phyloP scores from a whole-genome alignment of 2,888 invertebrate genomes.

The Zygaena filipendulae region DNA sequence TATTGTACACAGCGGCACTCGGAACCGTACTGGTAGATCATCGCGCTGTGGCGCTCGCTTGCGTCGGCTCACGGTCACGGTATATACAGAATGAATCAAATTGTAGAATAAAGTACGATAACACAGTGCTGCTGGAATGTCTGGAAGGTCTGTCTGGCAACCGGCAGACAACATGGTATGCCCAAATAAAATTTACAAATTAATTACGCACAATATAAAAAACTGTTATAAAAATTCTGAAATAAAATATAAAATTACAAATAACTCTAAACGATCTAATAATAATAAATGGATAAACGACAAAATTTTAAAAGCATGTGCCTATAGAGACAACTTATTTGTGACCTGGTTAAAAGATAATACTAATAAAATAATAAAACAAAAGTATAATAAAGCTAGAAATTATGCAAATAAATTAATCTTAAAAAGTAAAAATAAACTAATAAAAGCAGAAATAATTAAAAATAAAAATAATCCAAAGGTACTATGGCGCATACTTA shows the following conservation, averaged over 20 bases:
- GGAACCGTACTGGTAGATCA: constrained; percentile 13
- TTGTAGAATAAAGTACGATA: background rate
- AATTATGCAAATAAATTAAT: constrained; percentile 8
- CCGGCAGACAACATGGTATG: background rate
- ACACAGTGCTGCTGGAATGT: too few species aligned
- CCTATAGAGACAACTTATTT: constrained; percentile 13
- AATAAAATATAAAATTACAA: constrained; percentile 3
- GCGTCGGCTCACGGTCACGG: too few species aligned
- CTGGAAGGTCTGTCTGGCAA: background rate
- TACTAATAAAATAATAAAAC: constrained; percentile 9
- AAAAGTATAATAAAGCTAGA: constrained; percentile 11
- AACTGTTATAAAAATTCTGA: constrained; percentile 8
- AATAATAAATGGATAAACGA: constrained; percentile 11
- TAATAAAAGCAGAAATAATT: constrained; percentile 3
- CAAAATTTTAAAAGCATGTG: constrained; percentile 11
- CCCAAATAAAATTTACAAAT: constrained; percentile 6
- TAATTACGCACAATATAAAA: constrained; percentile 1
- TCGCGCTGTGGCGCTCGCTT: too few species aligned
- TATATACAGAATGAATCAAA: background rate
- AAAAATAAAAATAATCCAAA: constrained; percentile 3
- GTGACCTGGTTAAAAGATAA: constrained; percentile 12
- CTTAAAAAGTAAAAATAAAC: constrained; percentile 4
- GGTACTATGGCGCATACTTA: constrained; percentile 8
- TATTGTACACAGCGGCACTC: constrained; percentile 9
- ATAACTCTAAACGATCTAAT: background rate